A percentile compares a stretch with the other conserved stretches of the same genome.
These are phyloP conservation scores for Chironomus tentans DNA, from an alignment of 2,888 invertebrate genomes.

Conservation along the genomic window DNA sequence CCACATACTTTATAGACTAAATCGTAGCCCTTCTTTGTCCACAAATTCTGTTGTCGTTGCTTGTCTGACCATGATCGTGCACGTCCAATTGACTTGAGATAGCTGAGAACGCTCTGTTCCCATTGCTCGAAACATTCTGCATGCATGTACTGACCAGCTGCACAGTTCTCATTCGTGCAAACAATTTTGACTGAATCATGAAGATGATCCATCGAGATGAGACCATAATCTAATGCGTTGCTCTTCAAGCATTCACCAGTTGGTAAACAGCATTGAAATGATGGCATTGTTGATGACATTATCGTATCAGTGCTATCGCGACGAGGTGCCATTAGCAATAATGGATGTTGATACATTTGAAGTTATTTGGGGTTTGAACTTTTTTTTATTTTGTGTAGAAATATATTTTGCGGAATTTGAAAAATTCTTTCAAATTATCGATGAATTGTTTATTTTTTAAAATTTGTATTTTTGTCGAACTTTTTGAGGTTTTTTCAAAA, in stretches of 20 bases:
- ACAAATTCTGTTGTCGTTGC: slow-evolving; percentile 87
- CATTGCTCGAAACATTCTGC: slow-evolving; percentile 90
- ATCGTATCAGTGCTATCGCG: slow-evolving; percentile 40
- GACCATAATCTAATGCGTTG: slow-evolving; percentile 43
- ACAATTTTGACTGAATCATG: slow-evolving; percentile 78
- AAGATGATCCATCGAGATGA: slow-evolving; percentile 57
- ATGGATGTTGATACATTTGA: slow-evolving; percentile 30
- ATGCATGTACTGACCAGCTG: slow-evolving; percentile 88
- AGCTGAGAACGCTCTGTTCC: slow-evolving; percentile 82
- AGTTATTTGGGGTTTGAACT: background rate
- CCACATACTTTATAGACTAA: slow-evolving; percentile 91
- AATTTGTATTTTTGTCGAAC: background rate
- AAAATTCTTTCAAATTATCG: background rate
- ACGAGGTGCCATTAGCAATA: slow-evolving; percentile 46
- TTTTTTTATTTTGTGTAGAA: background rate
- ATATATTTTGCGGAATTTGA: background rate
- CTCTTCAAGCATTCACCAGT: slow-evolving; percentile 69
- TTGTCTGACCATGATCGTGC: slow-evolving; percentile 93
- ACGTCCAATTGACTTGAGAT: slow-evolving; percentile 81
- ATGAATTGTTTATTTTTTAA: background rate
- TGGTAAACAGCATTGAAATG: slow-evolving; percentile 66
- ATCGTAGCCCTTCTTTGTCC: slow-evolving; percentile 98
- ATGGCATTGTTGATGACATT: slow-evolving; percentile 21
- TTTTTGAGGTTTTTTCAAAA: background rate
- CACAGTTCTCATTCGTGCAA: slow-evolving; percentile 91